phyloP scores from a whole-genome alignment of 2,797 vertebrate species.

The Labeo calbasu region DNA sequence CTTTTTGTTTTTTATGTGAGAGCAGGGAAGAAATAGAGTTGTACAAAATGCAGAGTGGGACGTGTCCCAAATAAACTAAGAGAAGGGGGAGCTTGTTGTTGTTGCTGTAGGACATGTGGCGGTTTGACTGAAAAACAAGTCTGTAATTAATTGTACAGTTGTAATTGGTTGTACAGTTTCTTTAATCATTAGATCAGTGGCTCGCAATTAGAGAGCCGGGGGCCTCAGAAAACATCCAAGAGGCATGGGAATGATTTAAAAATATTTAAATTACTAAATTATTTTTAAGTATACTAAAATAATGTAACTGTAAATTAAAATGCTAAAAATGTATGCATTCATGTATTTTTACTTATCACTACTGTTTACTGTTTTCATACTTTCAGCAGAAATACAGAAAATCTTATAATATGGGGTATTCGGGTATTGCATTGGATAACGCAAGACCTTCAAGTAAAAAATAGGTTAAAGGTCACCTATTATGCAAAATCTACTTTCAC shows the following conservation, averaged over 20 bases:
- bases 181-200: not conserved
- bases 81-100: not conserved
- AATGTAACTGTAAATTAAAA: not conserved
- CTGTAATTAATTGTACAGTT: not conserved
- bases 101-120: not conserved
- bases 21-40: not conserved
- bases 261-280: not conserved
- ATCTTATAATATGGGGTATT: not conserved
- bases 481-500: no score
- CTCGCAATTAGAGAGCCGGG: not conserved
- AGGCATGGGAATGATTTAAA: not conserved
- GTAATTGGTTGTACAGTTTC: not conserved
- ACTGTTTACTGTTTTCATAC: not conserved
- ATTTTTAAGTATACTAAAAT: not conserved
- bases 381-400: not conserved
- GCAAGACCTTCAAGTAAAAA: not conserved
- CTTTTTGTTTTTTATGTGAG: not conserved
- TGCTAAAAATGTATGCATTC: not conserved
- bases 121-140: not conserved
- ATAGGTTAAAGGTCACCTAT: not conserved
- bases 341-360: not conserved
- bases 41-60: not conserved
- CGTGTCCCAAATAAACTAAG: not conserved
- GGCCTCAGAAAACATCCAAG: not conserved
- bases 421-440: not conserved